Evolutionary conservation across 2,888 invertebrate genomes (phyloP), one percentile per base, ranked within the genome.

Genomic region (Drosophila colorata): DNA sequence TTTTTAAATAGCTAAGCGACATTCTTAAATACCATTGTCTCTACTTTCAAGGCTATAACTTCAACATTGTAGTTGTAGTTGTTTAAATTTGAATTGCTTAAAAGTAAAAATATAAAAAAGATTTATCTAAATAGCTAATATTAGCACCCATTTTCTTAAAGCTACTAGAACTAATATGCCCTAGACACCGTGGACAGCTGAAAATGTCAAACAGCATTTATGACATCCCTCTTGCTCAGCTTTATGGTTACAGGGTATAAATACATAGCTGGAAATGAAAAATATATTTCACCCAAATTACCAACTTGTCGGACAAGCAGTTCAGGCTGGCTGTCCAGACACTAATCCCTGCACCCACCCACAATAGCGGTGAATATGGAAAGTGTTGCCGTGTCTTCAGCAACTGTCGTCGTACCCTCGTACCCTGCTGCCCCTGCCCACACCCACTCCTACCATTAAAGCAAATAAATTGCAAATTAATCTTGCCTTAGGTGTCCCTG

Each of bases 381-480:
- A 74, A 69, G 76, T 82, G 75, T 82, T 65, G 81, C 71, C 52
- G 35, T 79, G 44, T 66, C 41, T 49, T 57, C 51, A 49, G 55
- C 49, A 51, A 43, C 46, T 51, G 43, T 63, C 40, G 55, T 55
- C 7, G n/a, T 46, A 53, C 41, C 23, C 58, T 16, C 14, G 8
- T 25, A 11, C 7, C 33, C 14, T 2, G 9, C 0, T 13, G 13
- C 0, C 31, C 9, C n/a, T 38, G 40, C 13, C 33, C 14, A 57
- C 41, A 65, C 60, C 70, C 66, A 48, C 47, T 79, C 63, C 66
- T 63, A 52, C 69, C 82, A 79, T 87, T 89, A 81, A 82, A 85
- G 73, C 82, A 80, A 86, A 88, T 88, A 88, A 88, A 87, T 87
- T 88, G 78, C 89, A 75, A 88, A 87, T 89, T 88, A 87, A 89